Evolutionary conservation across 2,888 invertebrate species (phyloP).

Genomic region (Tetropium fuscum): DNA sequence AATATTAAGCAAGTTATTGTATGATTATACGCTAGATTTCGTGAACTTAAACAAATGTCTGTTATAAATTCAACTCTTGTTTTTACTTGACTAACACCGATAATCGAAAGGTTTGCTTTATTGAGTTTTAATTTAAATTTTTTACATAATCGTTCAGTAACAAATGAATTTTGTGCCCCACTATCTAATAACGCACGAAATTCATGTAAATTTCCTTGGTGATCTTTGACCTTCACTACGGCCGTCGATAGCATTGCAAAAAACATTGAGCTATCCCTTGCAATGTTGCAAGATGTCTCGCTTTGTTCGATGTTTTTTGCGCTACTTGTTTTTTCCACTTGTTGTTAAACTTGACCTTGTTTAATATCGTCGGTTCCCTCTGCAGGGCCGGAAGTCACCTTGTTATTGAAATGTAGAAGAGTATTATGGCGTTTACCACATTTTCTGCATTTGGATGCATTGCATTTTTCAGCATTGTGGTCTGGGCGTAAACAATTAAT

Average conservation of each 20-base stretch:
- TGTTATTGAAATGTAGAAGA: conserved; percentile 20
- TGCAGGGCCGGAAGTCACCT: not conserved
- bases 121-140: conserved; percentile 2
- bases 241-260: conserved; percentile 9
- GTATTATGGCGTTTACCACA: conserved; percentile 29
- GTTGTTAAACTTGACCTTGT: not conserved
- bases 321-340: not conserved
- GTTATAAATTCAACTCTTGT: too few relatives aligned
- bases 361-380: not conserved
- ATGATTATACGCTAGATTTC: not conserved
- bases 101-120: not conserved
- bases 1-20: not conserved
- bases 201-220: conserved; percentile 8
- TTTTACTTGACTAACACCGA: not conserved
- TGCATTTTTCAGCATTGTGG: conserved; percentile 18
- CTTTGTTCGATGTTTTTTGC: not conserved
- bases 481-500: conserved; percentile 31
- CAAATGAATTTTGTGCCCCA: conserved; percentile 1
- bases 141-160: not conserved
- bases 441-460: conserved; percentile 15
- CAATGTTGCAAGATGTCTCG: not conserved
- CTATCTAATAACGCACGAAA: conserved; percentile 9
- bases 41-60: too few relatives aligned
- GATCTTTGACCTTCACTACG: not conserved
- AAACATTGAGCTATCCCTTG: not conserved